Evolutionary conservation across 2,797 vertebrate genomes (phyloP).

Genomic region (Podarcis siculus): DNA sequence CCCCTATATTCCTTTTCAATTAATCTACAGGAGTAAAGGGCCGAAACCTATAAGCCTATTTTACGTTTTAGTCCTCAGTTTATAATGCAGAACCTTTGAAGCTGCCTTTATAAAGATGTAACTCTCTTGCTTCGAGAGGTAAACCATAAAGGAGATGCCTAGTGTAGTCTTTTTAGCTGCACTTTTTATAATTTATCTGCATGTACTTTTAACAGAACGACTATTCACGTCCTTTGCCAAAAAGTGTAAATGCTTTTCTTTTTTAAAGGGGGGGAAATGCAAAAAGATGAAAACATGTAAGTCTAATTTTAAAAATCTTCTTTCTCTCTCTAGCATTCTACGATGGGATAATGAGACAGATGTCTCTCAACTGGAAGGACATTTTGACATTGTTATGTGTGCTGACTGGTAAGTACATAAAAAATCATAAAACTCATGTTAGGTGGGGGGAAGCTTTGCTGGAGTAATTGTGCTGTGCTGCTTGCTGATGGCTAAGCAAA

Average conservation of each 20-base stretch:
- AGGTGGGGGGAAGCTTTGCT: conserved; percentile 79
- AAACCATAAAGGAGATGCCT: conserved; percentile 58
- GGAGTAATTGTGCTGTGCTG: conserved; percentile 81
- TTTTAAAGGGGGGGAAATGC: conserved; percentile 51
- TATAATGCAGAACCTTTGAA: conserved; percentile 35
- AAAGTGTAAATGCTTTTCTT: conserved; percentile 73
- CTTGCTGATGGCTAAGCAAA: conserved; percentile 85
- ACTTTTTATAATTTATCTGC: conserved; percentile 67
- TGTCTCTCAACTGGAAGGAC: conserved; percentile 92
- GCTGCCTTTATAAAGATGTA: conserved; percentile 45
- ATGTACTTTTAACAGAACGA: conserved; percentile 66
- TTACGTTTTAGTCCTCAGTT: conserved; percentile 43
- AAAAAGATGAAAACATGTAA: conserved; percentile 72
- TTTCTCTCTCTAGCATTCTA: conserved; percentile 86
- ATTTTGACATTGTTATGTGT: conserved; percentile 98
- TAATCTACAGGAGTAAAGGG: conserved; percentile 10
- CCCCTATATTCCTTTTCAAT: conserved; percentile 31
- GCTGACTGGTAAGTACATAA: conserved; percentile 97
- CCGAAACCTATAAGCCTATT: conserved; percentile 44
- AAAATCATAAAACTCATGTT: conserved; percentile 80
- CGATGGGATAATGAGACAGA: conserved; percentile 97
- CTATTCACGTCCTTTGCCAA: conserved; percentile 59
- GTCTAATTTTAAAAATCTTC: conserved; percentile 76
- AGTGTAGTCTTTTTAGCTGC: conserved; percentile 44
- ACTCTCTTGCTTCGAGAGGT: conserved; percentile 53